phyloP scores from a whole-genome alignment of 2,113 vertebrate species.

The Chloroceryle aenea region DNA sequence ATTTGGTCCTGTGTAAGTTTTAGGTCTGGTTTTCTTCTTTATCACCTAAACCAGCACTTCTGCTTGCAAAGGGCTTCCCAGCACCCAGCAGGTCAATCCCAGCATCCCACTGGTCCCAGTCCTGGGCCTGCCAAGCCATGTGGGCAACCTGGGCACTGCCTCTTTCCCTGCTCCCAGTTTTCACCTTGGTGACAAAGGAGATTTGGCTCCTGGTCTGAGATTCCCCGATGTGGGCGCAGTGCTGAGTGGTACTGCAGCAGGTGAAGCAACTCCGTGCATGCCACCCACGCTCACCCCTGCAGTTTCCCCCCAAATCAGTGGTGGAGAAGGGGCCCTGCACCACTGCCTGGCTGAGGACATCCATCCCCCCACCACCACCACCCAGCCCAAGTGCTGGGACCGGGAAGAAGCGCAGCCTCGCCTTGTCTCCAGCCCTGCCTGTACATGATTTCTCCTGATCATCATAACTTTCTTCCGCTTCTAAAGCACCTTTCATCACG shows the following conservation, averaged over 20 bases:
- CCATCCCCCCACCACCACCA: neutral
- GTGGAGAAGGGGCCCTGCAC: neutral
- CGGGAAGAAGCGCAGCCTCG: neutral
- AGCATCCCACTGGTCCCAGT: neutral
- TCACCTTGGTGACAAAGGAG: neutral
- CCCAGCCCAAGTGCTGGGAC: neutral
- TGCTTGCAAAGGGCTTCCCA: neutral
- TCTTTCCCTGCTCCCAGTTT: neutral
- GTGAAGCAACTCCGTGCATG: accelerated
- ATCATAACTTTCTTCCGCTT: neutral
- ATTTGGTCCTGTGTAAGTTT: neutral
- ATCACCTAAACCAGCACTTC: neutral
- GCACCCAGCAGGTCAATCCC: accelerated
- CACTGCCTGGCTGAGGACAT: accelerated
- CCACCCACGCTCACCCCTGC: neutral
- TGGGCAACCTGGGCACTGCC: accelerated
- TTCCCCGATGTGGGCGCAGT: accelerated
- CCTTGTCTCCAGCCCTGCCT: conserved; percentile 4
- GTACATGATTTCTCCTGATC: neutral
- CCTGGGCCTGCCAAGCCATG: accelerated
- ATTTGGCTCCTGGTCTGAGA: neutral
- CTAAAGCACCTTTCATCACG: conserved; percentile 38
- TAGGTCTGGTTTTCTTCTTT: neutral
- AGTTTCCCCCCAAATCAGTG: neutral
- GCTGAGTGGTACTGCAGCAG: accelerated